Percentiles rank a stretch among this genome's conserved stretches.
These are phyloP conservation scores for Sphenopsis melanotis DNA, from an alignment of 2,797 vertebrate species.

Conservation along the genomic window DNA sequence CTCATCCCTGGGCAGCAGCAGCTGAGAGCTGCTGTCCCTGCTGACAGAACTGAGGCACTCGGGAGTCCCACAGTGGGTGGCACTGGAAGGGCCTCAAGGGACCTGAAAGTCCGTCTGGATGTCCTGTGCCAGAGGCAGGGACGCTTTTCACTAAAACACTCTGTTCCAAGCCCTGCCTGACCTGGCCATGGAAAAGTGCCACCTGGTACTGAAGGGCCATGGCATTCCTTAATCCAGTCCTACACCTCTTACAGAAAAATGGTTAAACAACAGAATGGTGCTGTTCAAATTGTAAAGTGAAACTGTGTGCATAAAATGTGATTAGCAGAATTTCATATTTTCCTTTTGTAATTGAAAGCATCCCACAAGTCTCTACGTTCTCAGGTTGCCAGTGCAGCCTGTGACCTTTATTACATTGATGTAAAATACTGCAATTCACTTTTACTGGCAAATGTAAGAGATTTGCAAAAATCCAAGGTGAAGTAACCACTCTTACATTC, in stretches of 20 bases:
- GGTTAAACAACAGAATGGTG: too few relatives aligned
- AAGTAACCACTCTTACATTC: background rate
- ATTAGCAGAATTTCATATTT: background rate
- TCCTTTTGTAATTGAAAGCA: background rate
- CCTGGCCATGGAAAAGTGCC: background rate
- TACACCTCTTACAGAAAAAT: background rate
- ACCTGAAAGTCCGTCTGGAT: too few relatives aligned
- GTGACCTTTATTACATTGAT: background rate
- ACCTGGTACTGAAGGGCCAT: background rate
- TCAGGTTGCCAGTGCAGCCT: background rate
- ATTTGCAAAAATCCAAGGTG: background rate
- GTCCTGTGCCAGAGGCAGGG: background rate
- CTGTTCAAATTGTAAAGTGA: background rate
- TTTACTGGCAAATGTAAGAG: background rate
- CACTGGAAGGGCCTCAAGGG: background rate
- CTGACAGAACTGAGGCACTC: fast-evolving
- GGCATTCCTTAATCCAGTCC: background rate
- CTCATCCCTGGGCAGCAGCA: fast-evolving
- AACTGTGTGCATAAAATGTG: background rate
- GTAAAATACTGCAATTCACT: background rate
- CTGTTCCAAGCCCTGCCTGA: background rate
- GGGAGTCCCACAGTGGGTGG: fast-evolving
- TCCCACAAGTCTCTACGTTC: too few relatives aligned
- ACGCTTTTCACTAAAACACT: fast-evolving
- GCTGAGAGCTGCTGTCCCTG: fast-evolving